Percentiles rank a stretch among this genome's conserved stretches.
Evolutionary conservation across 2,113 vertebrate species (phyloP).

Genomic region (Platysternon megacephalum): DNA sequence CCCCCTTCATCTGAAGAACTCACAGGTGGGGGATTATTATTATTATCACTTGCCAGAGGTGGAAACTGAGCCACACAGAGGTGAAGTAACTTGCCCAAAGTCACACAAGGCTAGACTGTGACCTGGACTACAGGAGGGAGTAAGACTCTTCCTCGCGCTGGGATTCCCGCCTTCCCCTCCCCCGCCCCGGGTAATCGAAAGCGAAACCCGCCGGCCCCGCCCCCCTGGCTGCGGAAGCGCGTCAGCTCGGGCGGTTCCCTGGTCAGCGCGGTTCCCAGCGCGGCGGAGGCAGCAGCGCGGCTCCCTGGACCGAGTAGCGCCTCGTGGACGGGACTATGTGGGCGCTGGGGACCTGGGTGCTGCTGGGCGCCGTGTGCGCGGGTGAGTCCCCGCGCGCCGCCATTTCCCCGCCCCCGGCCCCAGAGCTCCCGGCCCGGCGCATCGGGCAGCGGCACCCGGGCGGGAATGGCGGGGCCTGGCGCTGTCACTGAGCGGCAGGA

Average conservation of each 20-base stretch:
- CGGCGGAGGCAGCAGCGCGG: no score
- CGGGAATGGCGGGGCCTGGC: not conserved
- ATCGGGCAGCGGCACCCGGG: no score
- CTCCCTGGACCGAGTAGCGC: not conserved
- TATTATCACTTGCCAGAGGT: not conserved
- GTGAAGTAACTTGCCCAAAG: not conserved
- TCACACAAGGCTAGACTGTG: not conserved
- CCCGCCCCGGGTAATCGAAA: not conserved
- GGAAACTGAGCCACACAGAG: not conserved
- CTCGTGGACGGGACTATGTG: not conserved
- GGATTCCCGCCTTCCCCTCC: not conserved
- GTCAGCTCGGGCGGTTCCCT: not conserved
- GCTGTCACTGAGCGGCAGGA: accelerated
- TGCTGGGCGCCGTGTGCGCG: not conserved
- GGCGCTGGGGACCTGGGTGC: not conserved
- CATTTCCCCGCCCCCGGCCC: no score
- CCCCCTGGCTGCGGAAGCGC: not conserved
- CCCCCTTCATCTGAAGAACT: not conserved
- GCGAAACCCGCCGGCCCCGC: not conserved
- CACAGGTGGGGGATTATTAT: not conserved
- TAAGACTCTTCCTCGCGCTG: not conserved
- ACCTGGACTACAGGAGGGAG: not conserved
- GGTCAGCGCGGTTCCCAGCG: not conserved
- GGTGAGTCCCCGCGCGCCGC: not conserved
- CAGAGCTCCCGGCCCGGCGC: no score